Conservation (phyloP, 2,113 vertebrate species). For the Platysternon megacephalum region DNA sequence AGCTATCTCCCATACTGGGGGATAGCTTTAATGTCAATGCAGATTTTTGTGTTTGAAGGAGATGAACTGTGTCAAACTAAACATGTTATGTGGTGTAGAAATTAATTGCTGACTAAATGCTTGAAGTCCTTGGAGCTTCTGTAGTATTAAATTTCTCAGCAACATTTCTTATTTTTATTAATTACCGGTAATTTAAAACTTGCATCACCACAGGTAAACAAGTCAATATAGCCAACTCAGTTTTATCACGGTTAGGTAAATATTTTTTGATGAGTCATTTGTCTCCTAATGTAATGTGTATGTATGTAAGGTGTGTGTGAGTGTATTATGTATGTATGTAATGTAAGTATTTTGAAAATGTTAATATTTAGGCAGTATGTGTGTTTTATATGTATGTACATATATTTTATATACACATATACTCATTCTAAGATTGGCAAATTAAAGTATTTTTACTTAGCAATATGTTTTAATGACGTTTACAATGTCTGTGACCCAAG, state of each 20-base stretch:
- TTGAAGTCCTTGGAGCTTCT: neutral
- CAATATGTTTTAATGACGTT: neutral
- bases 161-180: neutral
- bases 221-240: neutral
- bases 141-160: neutral
- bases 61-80: neutral
- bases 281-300: neutral
- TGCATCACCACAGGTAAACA: neutral
- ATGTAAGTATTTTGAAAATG: neutral
- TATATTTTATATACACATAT: neutral
- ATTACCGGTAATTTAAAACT: neutral
- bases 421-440: neutral
- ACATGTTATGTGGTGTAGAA: neutral
- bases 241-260: neutral
- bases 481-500: neutral
- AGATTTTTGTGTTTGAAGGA: neutral
- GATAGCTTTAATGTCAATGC: neutral
- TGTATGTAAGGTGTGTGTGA: neutral
- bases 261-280: neutral
- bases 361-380: neutral
- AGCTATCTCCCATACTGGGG: neutral
- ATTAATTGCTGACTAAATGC: neutral
- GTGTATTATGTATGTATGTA: neutral
- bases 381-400: neutral
- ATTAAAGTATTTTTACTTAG: neutral